Conservation (phyloP, 2,888 invertebrate genomes). For the Acleris cristana region DNA sequence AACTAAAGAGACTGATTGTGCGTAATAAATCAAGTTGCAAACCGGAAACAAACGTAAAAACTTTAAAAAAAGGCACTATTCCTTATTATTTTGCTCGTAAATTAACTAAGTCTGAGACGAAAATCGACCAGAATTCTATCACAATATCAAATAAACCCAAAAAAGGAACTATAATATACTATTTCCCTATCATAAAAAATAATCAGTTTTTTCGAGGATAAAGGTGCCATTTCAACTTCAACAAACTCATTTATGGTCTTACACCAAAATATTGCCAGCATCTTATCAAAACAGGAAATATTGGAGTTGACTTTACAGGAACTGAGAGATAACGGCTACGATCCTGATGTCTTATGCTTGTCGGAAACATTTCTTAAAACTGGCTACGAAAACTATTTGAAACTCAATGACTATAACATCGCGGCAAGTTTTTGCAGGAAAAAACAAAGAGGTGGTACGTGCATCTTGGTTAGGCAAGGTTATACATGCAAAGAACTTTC, state of each 20-base stretch:
- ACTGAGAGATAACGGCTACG: not conserved
- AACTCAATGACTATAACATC: not conserved
- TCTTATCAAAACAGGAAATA: not conserved
- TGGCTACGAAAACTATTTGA: not conserved
- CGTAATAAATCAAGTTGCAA: no score
- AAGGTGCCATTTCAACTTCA: no score
- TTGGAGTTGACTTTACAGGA: not conserved
- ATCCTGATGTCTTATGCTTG: not conserved
- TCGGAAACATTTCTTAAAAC: not conserved
- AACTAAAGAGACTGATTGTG: no score
- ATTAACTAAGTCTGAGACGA: no score
- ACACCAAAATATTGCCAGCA: not conserved
- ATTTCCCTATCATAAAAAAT: constrained; percentile 7
- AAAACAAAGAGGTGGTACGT: not conserved
- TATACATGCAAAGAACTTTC: no score
- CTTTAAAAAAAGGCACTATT: no score
- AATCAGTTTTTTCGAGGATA: not conserved
- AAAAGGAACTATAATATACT: no score
- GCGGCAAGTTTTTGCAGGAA: not conserved
- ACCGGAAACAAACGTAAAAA: no score
- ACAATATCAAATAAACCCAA: no score
- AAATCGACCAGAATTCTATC: no score
- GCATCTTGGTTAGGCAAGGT: not conserved
- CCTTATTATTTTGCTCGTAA: no score
- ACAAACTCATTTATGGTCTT: not conserved